Evolutionary conservation across 2,797 vertebrate species (phyloP).

Genomic region (Urophycis tenuis): DNA sequence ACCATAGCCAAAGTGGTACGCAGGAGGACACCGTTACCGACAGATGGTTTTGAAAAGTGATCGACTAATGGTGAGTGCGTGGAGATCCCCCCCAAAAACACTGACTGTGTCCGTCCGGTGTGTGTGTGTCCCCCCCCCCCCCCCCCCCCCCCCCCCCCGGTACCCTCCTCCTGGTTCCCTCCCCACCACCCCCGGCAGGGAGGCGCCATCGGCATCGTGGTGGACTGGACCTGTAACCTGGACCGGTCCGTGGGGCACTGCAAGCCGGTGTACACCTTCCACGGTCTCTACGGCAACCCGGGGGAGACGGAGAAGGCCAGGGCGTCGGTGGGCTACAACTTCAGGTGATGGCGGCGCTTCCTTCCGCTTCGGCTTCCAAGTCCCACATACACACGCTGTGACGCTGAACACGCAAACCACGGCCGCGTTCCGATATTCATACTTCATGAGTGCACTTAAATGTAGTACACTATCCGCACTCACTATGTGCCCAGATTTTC

Average conservation of each 20-base stretch:
- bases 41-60: not conserved
- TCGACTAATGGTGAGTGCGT: not conserved
- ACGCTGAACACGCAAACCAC: no score
- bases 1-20: constrained; percentile 77
- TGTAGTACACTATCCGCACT: no score
- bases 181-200: constrained; percentile 67
- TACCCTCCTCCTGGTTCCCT: no score
- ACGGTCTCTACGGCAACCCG: constrained; percentile 80
- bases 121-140: no score
- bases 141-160: not conserved
- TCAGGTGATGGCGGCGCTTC: constrained; percentile 73
- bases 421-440: no score
- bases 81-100: not conserved
- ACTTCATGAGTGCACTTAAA: no score
- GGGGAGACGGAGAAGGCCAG: constrained; percentile 49
- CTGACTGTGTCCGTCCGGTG: not conserved
- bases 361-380: no score
- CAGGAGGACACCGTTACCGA: not conserved
- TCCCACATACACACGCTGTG: not conserved
- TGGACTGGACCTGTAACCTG: constrained; percentile 92
- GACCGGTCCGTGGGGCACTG: constrained; percentile 76
- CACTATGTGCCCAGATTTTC: no score
- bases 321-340: constrained; percentile 88
- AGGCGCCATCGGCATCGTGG: constrained; percentile 83
- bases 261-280: constrained; percentile 81